phyloP scores from a whole-genome alignment of 2,797 vertebrate genomes.

The Argentina silus region DNA sequence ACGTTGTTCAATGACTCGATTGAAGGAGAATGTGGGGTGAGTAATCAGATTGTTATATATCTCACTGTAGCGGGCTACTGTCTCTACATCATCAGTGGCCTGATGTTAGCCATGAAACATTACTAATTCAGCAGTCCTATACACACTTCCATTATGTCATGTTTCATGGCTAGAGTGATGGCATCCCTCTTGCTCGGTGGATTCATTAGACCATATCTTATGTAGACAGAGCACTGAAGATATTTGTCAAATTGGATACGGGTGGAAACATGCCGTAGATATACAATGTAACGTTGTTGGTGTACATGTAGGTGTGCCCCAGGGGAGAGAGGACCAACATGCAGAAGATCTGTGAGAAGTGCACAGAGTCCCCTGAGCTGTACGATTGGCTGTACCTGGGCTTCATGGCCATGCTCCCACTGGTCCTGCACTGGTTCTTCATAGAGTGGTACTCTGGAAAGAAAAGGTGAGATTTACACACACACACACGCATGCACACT shows the following conservation, averaged over 20 bases:
- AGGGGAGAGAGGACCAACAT: slow-evolving; percentile 87
- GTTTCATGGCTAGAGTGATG: no score
- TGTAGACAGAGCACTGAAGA: not conserved
- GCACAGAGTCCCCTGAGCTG: slow-evolving; percentile 85
- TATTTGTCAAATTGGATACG: not conserved
- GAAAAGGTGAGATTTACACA: slow-evolving; percentile 84
- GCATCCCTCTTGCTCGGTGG: no score
- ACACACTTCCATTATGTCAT: no score
- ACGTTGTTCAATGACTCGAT: slow-evolving; percentile 78
- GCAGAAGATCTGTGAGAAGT: slow-evolving; percentile 88
- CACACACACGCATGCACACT: not conserved
- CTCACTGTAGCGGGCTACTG: no score
- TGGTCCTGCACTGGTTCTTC: slow-evolving; percentile 98
- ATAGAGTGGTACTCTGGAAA: slow-evolving; percentile 99
- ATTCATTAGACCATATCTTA: not conserved
- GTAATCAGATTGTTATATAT: slow-evolving; percentile 45
- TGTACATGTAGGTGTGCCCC: slow-evolving; percentile 83
- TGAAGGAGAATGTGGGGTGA: slow-evolving; percentile 92
- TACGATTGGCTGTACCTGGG: slow-evolving; percentile 98
- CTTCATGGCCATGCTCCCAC: slow-evolving; percentile 97
- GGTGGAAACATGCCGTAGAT: not conserved
- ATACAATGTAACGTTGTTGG: not conserved
- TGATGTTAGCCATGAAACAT: no score
- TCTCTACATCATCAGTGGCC: no score
- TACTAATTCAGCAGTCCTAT: no score